Evolutionary conservation across 2,888 invertebrate genomes (phyloP).

Genomic region (Habrosyne pyritoides): DNA sequence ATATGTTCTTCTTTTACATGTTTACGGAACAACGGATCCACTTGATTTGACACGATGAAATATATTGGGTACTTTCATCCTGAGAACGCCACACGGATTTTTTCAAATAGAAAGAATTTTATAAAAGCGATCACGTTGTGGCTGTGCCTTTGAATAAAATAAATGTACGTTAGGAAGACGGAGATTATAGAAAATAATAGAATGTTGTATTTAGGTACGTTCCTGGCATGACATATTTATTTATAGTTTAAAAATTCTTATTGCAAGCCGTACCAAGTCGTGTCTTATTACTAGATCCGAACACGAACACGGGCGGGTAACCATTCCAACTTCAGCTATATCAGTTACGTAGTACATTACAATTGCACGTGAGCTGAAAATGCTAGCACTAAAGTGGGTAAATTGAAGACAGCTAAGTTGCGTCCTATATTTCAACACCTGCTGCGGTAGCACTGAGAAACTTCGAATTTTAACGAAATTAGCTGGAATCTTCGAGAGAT

Average conservation of each 20-base stretch:
- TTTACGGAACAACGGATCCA: too few species aligned
- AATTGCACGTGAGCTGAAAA: slow-evolving; percentile 61
- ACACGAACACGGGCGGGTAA: slow-evolving; percentile 35
- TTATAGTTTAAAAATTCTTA: slow-evolving; percentile 4
- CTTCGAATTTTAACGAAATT: slow-evolving; percentile 55
- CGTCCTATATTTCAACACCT: slow-evolving; percentile 62
- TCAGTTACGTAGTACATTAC: slow-evolving; percentile 56
- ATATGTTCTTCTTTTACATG: too few species aligned
- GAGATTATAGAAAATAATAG: background rate
- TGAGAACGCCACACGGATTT: too few species aligned
- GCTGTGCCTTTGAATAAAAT: background rate
- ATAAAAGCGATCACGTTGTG: background rate
- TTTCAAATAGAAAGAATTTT: too few species aligned
- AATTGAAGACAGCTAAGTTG: slow-evolving; percentile 55
- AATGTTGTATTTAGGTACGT: background rate
- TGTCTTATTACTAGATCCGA: slow-evolving; percentile 28
- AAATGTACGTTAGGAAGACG: background rate
- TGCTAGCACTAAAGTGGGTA: slow-evolving; percentile 45
- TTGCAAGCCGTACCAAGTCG: slow-evolving; percentile 10
- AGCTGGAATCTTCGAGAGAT: slow-evolving; percentile 53
- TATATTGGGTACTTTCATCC: too few species aligned
- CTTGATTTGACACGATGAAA: too few species aligned
- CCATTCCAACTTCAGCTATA: slow-evolving; percentile 49
- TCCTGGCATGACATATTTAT: background rate
- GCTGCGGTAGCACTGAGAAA: slow-evolving; percentile 39